phyloP scores from a whole-genome alignment of 2,113 vertebrate genomes.

The Lasiurus borealis region DNA sequence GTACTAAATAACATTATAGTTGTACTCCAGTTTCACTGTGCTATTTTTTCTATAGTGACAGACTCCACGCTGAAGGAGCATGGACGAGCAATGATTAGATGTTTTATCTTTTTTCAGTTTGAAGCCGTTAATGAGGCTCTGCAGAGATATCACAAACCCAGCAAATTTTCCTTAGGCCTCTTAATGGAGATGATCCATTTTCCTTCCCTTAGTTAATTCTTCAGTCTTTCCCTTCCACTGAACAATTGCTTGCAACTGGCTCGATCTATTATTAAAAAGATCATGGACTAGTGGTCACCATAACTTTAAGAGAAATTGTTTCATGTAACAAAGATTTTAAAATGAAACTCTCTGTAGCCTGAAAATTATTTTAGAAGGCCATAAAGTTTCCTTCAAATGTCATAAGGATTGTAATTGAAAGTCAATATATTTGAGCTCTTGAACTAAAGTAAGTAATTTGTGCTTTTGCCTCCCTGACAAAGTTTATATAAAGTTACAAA shows the following conservation, averaged over 20 bases:
- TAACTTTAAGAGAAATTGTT: no score
- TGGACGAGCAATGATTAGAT: background rate
- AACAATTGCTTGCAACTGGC: background rate
- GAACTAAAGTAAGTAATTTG: no score
- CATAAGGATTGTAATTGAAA: no score
- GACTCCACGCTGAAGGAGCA: background rate
- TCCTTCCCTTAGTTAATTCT: background rate
- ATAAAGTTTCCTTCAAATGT: no score
- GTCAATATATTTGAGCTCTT: no score
- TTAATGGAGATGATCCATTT: background rate
- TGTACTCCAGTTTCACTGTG: no score
- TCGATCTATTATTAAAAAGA: background rate
- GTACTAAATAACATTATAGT: background rate
- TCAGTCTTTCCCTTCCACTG: background rate
- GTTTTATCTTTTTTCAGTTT: constrained; percentile 8
- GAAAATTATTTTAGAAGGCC: no score
- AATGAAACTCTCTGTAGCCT: no score
- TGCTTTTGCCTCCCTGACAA: no score
- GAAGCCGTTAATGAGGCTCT: background rate
- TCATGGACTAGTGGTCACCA: background rate
- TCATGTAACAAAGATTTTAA: no score
- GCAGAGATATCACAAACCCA: background rate
- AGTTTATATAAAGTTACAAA: no score
- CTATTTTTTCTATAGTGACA: background rate
- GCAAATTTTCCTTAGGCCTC: background rate